Evolutionary conservation across 1,140 invertebrate genomes (phyloP).

Genomic region (Hycleus phaleratus): DNA sequence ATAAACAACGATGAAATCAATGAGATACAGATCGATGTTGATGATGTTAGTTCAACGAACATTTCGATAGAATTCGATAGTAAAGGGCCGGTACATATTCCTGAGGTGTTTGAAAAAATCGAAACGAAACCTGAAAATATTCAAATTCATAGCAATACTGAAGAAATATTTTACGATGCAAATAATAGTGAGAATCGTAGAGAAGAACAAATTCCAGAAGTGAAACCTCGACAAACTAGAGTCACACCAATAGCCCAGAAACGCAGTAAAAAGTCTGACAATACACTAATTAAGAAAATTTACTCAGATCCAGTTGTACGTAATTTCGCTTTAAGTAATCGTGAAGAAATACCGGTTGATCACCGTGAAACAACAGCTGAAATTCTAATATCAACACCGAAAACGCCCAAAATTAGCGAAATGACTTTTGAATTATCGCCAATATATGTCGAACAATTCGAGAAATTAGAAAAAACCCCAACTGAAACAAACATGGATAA

Average conservation of each 20-base stretch:
- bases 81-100: too few relatives aligned
- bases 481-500: slow-evolving; percentile 1
- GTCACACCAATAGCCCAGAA: background rate
- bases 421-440: background rate
- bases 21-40: background rate
- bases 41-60: background rate
- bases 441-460: slow-evolving; percentile 3
- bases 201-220: background rate
- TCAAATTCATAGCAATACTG: background rate
- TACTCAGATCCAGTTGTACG: slow-evolving; percentile 28
- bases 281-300: slow-evolving; percentile 29
- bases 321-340: slow-evolving; percentile 22
- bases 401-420: background rate
- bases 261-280: slow-evolving; percentile 22
- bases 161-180: background rate
- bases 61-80: too few relatives aligned
- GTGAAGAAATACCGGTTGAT: slow-evolving; percentile 14
- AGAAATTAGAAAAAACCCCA: background rate
- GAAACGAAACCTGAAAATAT: too few relatives aligned
- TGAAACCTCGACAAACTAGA: background rate
- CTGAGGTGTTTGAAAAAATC: too few relatives aligned
- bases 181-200: too few relatives aligned
- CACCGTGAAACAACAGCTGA: background rate
- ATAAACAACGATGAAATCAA: slow-evolving; percentile 1
- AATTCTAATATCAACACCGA: background rate